A percentile compares a stretch with the other conserved stretches of the same genome.
phyloP scores from a whole-genome alignment of 2,888 invertebrate genomes.

The Nymphalis urticae region DNA sequence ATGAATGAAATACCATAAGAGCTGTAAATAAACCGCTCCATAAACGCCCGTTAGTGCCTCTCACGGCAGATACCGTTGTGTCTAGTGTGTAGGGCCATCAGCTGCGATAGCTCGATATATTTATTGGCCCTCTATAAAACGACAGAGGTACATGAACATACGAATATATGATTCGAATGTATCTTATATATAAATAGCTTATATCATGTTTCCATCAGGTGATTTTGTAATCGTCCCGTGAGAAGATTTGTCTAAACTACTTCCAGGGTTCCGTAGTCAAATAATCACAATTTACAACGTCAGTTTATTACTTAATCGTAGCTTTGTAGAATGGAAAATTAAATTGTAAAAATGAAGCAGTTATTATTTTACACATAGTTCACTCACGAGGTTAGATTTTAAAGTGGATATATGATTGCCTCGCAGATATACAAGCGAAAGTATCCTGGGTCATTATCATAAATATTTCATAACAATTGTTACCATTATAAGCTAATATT shows the following conservation, averaged over 20 bases:
- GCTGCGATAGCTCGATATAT: slow-evolving; percentile 62
- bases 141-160: slow-evolving; percentile 50
- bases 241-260: slow-evolving; percentile 26
- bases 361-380: too few relatives aligned
- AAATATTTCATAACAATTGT: too few relatives aligned
- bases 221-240: slow-evolving; percentile 31
- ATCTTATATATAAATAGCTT: slow-evolving; percentile 23
- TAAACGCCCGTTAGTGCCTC: slow-evolving; percentile 43
- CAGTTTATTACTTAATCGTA: too few relatives aligned
- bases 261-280: slow-evolving; percentile 7
- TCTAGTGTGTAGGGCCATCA: slow-evolving; percentile 67
- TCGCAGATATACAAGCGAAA: too few relatives aligned
- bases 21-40: slow-evolving; percentile 36
- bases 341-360: too few relatives aligned
- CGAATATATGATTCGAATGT: slow-evolving; percentile 41
- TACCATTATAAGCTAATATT: too few relatives aligned
- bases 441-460: too few relatives aligned
- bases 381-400: too few relatives aligned
- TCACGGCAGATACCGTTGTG: slow-evolving; percentile 54
- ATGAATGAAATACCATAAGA: not conserved
- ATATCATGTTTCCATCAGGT: slow-evolving; percentile 35
- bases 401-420: too few relatives aligned
- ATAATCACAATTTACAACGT: not conserved
- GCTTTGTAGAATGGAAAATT: too few relatives aligned
- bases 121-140: slow-evolving; percentile 54